These are phyloP conservation scores for Resseliella maxima DNA, from an alignment of 2,888 invertebrate genomes.

Conservation along the genomic window DNA sequence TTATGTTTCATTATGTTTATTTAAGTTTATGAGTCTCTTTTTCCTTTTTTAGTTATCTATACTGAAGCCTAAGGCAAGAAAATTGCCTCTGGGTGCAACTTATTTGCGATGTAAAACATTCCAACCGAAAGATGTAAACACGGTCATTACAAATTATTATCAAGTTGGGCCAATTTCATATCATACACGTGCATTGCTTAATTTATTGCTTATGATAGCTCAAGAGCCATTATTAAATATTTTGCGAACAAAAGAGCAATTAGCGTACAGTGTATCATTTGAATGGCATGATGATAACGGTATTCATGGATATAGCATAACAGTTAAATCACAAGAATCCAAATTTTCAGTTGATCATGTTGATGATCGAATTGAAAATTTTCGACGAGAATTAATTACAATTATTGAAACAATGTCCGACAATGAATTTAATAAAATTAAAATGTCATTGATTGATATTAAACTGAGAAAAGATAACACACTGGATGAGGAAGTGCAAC, in stretches of 20 bases:
- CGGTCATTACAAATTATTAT: conserved; percentile 87
- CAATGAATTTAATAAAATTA: conserved; percentile 73
- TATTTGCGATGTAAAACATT: conserved; percentile 77
- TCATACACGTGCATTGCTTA: conserved; percentile 74
- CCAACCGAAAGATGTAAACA: conserved; percentile 81
- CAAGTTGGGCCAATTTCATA: conserved; percentile 77
- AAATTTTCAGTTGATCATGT: conserved; percentile 77
- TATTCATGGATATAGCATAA: conserved; percentile 82
- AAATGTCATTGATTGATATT: conserved; percentile 77
- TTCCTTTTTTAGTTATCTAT: conserved; percentile 58
- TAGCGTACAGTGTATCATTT: conserved; percentile 86
- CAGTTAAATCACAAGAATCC: conserved; percentile 81
- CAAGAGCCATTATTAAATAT: conserved; percentile 89
- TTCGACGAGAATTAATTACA: conserved; percentile 74
- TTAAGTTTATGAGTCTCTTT: neutral
- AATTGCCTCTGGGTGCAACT: conserved; percentile 76
- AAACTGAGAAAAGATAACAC: conserved; percentile 82
- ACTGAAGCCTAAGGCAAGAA: conserved; percentile 69
- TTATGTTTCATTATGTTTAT: neutral
- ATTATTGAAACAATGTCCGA: conserved; percentile 72
- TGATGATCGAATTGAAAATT: conserved; percentile 78
- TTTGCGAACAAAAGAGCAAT: conserved; percentile 87
- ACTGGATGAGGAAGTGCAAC: conserved; percentile 78
- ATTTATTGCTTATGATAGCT: conserved; percentile 84
- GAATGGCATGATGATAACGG: conserved; percentile 79